These are phyloP conservation scores for Percina caprodes DNA, from an alignment of 2,113 vertebrate species.

Conservation along the genomic window DNA sequence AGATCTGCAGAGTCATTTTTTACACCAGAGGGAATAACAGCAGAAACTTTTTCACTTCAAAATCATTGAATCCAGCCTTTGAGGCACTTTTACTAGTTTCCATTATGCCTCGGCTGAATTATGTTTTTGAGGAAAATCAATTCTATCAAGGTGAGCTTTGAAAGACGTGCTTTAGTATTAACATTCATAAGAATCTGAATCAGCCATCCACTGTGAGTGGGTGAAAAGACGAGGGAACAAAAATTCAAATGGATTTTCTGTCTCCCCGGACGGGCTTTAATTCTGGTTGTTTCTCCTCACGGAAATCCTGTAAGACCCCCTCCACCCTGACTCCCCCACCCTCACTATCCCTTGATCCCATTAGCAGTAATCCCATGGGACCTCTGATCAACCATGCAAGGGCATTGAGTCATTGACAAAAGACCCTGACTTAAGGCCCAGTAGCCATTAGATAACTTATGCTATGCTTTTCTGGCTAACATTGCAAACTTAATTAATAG, in stretches of 20 bases:
- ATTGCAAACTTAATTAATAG: background rate
- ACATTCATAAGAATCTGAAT: slow-evolving; percentile 46
- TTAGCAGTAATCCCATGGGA: slow-evolving; percentile 52
- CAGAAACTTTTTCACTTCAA: slow-evolving; percentile 50
- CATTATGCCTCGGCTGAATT: slow-evolving; percentile 35
- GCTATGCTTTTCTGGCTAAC: background rate
- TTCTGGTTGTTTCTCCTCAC: slow-evolving; percentile 24
- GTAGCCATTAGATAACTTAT: background rate
- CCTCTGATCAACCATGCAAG: slow-evolving; percentile 52
- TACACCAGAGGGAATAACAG: slow-evolving; percentile 17
- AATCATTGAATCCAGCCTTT: slow-evolving; percentile 50
- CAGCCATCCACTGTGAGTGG: slow-evolving; percentile 16
- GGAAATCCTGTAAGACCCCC: slow-evolving; percentile 57
- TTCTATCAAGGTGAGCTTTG: slow-evolving; percentile 52
- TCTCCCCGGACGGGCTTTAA: slow-evolving; percentile 23
- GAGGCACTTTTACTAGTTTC: slow-evolving; percentile 46
- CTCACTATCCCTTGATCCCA: slow-evolving; percentile 45
- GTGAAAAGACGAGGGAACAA: slow-evolving; percentile 41
- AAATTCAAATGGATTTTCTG: slow-evolving; percentile 36
- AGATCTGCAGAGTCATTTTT: slow-evolving; percentile 40
- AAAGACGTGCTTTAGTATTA: slow-evolving; percentile 38
- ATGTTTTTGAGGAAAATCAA: slow-evolving; percentile 51
- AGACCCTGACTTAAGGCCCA: slow-evolving; percentile 14
- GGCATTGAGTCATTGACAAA: slow-evolving; percentile 53
- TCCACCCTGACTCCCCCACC: slow-evolving; percentile 1